Evolutionary conservation across 2,888 invertebrate species (phyloP).

Genomic region (Venustoraphidia nigricollis): DNA sequence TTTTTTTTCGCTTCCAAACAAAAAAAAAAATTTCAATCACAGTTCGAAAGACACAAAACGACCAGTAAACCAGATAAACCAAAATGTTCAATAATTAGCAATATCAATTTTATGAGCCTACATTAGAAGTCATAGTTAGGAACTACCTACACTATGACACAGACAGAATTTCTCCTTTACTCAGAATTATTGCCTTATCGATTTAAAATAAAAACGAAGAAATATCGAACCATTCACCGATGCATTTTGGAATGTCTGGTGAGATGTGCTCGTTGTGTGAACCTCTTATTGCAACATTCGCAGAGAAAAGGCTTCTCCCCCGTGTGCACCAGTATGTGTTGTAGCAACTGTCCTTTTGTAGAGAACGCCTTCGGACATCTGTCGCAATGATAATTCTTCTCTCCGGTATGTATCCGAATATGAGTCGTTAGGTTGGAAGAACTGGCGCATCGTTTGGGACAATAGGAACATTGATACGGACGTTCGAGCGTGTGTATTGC

Average conservation of each 20-base stretch:
- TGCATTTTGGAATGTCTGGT: constrained; percentile 27
- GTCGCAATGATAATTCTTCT: constrained; percentile 28
- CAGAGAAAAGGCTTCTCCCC: constrained; percentile 28
- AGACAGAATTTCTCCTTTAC: too few species aligned
- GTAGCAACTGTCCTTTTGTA: constrained; percentile 27
- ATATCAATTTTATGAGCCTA: too few species aligned
- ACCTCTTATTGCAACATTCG: constrained; percentile 27
- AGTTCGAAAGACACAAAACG: too few species aligned
- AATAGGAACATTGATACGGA: constrained; percentile 27
- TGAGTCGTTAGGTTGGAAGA: constrained; percentile 28
- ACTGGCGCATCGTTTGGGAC: constrained; percentile 27
- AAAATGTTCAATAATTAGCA: too few species aligned
- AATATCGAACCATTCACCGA: background rate
- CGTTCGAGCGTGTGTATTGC: constrained; percentile 25
- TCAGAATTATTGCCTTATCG: too few species aligned
- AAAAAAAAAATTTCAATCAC: too few species aligned
- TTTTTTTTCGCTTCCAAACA: too few species aligned
- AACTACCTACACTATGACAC: too few species aligned
- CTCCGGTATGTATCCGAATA: constrained; percentile 27
- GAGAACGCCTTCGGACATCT: constrained; percentile 28
- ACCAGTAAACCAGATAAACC: too few species aligned
- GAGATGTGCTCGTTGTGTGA: constrained; percentile 28
- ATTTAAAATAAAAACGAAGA: too few species aligned
- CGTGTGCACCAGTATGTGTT: constrained; percentile 28
- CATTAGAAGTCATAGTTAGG: too few species aligned